Conservation (phyloP, 2,113 vertebrate species). For the Lathamus discolor region DNA sequence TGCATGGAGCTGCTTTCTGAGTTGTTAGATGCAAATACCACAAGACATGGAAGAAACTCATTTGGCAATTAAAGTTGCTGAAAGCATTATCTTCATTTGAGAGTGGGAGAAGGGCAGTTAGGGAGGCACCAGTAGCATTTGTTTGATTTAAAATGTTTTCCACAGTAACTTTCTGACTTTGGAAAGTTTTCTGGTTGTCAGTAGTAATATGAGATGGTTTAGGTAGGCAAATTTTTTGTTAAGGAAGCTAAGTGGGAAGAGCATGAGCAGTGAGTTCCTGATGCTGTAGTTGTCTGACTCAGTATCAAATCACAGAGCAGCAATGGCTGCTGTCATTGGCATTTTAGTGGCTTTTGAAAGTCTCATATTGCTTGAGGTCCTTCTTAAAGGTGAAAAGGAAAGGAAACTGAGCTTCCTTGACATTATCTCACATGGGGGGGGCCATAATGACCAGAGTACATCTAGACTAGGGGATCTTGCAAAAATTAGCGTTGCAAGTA, state of each 20-base stretch:
- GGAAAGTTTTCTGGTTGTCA: background rate
- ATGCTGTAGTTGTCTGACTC: background rate
- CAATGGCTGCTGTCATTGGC: no score
- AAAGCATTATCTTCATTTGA: fast-evolving
- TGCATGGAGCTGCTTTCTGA: background rate
- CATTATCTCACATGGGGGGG: fast-evolving
- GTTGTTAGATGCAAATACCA: background rate
- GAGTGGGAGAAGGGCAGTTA: background rate
- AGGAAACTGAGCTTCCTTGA: background rate
- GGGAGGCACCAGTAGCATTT: background rate
- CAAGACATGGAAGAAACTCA: background rate
- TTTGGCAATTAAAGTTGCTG: background rate
- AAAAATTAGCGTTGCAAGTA: background rate
- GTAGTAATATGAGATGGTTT: background rate
- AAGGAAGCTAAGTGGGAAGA: background rate
- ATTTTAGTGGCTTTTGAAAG: background rate
- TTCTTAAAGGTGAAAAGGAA: background rate
- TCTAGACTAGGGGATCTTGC: background rate
- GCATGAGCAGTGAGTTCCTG: background rate
- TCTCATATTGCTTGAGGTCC: background rate
- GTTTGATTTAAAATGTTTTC: background rate
- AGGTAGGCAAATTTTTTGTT: background rate
- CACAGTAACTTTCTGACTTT: background rate
- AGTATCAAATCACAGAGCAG: background rate
- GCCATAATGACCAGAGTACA: background rate